Percentiles rank a stretch among this genome's conserved stretches.
phyloP scores from a whole-genome alignment of 2,113 vertebrate genomes.

The Nibea coibor region DNA sequence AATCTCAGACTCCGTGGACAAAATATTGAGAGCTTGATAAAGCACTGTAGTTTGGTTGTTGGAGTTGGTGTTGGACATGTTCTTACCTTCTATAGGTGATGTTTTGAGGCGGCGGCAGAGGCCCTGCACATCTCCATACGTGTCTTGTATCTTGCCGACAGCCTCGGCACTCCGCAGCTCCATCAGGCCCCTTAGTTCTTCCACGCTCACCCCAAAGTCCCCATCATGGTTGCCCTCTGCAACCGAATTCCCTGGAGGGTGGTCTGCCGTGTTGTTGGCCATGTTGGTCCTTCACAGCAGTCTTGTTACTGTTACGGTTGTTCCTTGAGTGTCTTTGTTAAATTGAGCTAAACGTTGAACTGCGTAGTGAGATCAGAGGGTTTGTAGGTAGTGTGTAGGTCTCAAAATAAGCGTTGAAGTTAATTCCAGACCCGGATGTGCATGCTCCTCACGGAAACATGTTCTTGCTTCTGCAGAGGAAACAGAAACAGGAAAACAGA shows the following conservation, averaged over 20 bases:
- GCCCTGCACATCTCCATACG: conserved; percentile 87
- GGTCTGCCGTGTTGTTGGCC: conserved; percentile 91
- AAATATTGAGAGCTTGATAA: background rate
- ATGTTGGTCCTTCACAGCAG: conserved; percentile 72
- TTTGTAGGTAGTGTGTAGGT: conserved; percentile 66
- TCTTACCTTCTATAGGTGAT: conserved; percentile 93
- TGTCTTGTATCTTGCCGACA: conserved; percentile 84
- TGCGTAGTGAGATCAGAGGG: conserved; percentile 22
- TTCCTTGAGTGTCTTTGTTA: conserved; percentile 20
- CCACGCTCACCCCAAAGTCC: conserved; percentile 90
- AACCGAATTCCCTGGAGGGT: conserved; percentile 89
- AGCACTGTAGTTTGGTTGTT: background rate
- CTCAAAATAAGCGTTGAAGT: conserved; percentile 39
- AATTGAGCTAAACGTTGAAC: background rate
- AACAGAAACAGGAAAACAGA: conserved; percentile 48
- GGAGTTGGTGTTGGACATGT: fast-evolving
- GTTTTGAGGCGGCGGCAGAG: conserved; percentile 93
- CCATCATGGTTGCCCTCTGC: conserved; percentile 89
- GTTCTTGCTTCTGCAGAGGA: conserved; percentile 76
- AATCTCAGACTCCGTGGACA: background rate
- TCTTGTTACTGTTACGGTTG: background rate
- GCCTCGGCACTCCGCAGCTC: conserved; percentile 91
- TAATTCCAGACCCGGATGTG: conserved; percentile 81
- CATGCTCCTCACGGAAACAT: conserved; percentile 84
- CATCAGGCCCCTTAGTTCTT: conserved; percentile 92